Base-by-base conservation (phyloP, 2,113 vertebrate species). In the Struthio camelus region DNA sequence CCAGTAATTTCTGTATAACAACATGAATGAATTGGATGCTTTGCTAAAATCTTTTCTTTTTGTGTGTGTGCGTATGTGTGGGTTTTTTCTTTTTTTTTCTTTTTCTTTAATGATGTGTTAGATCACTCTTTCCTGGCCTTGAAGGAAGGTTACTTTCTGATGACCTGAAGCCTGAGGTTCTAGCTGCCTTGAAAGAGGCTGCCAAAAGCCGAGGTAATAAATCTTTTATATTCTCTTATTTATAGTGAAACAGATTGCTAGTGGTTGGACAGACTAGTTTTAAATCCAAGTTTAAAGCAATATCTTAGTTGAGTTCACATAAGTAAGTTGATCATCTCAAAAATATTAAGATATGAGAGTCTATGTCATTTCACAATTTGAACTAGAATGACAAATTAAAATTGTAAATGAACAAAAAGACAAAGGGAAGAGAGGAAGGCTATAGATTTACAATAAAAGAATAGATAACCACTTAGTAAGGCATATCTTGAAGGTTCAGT, bases 111-210 rank as follows among this genome's bases (percentile, higher is more conserved):
- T 98, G 89, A 81, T 97, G 11, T 96, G 67, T 70, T 93, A 99
- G 99, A 94, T 98, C 98, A 61, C 98, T 99, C 80, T 99, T 99
- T 96, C 99, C 99, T 94, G 99, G 99, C 94, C 98, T 99, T 88
- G 99, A 99, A 96, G 98, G 98, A 97, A 98, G 98, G 89, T 98
- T 99, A 92, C 87, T 99, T 83, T 97, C 98, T 96, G 99, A 99
- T 86, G 98, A 98, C 95, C 97, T 99, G 94, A 98, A 99, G 79
- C 98, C 99, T 78, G 98, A 98, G 72, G 96, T 99, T 85, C 96
- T 99, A 97, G 97, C 97, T 97, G 97, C 98, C 97, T 97, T 99
- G 96, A 99, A 99, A 97, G 99, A 99, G 97, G 99, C 99, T 76
- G 98, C 99, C 72, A 98, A 98, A 98, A 99, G 98, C 93, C 98